Conservation (phyloP, 2,888 invertebrate genomes). For the Euplagia quadripunctaria region DNA sequence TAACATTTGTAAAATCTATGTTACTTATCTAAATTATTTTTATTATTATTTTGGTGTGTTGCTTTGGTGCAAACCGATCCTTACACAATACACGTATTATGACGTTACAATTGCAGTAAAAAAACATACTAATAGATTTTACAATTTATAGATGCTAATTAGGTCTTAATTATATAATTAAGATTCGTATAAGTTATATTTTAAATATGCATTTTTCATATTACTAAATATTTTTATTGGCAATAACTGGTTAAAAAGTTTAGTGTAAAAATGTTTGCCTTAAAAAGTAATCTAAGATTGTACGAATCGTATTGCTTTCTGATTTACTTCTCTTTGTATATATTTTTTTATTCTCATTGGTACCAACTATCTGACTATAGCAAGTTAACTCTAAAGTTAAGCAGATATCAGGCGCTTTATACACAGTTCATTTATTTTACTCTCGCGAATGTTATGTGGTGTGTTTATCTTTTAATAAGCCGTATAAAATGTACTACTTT, state of each 20-base stretch:
- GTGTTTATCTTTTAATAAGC: not conserved
- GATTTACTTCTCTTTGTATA: constrained; percentile 35
- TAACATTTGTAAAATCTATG: constrained; percentile 8
- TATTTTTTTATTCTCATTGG: constrained; percentile 14
- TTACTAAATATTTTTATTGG: constrained; percentile 28
- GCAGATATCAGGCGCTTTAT: not conserved
- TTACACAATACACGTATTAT: not conserved
- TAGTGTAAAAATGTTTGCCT: constrained; percentile 43
- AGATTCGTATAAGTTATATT: constrained; percentile 33
- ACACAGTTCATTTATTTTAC: not conserved
- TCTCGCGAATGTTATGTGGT: not conserved
- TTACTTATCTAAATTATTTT: not conserved
- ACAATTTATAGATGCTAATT: constrained; percentile 7
- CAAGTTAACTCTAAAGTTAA: constrained; percentile 28
- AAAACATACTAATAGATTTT: not conserved
- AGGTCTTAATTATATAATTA: constrained; percentile 28
- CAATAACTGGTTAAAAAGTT: constrained; percentile 50
- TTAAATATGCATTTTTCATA: constrained; percentile 44
- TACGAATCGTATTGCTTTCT: constrained; percentile 53
- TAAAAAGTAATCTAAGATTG: constrained; percentile 48
- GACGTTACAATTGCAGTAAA: not conserved
- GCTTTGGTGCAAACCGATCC: not conserved
- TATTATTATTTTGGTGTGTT: not conserved
- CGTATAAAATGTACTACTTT: not conserved
- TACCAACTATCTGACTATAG: constrained; percentile 34